A percentile compares a stretch with the other conserved stretches of the same genome.
Conservation (phyloP, 1,140 invertebrate genomes). For the Caerostris darwini region DNA sequence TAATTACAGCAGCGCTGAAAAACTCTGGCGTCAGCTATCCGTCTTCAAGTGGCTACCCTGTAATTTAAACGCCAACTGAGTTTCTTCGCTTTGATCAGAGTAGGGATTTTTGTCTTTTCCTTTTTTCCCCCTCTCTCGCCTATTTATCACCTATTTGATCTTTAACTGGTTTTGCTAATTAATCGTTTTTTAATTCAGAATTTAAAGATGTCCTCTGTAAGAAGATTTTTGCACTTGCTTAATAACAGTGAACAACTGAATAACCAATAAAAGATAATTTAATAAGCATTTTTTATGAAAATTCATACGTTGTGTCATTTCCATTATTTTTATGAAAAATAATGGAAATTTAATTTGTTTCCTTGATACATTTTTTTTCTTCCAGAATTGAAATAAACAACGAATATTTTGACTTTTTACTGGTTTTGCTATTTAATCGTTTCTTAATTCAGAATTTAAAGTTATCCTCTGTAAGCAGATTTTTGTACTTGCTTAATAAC, state of each 20-base stretch:
- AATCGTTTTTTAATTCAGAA: neutral
- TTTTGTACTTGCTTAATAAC: too few species aligned
- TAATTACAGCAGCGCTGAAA: conserved; percentile 77
- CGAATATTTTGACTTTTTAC: neutral
- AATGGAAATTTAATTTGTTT: too few species aligned
- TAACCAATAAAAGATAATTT: too few species aligned
- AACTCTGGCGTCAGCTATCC: conserved; percentile 73
- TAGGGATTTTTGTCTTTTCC: conserved; percentile 38
- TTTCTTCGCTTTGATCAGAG: neutral
- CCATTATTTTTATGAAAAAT: too few species aligned
- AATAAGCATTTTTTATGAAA: too few species aligned
- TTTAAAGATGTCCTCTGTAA: too few species aligned
- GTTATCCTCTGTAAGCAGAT: too few species aligned
- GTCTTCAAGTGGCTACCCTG: conserved; percentile 66
- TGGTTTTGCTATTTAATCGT: neutral
- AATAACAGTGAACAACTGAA: too few species aligned
- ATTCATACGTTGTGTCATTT: too few species aligned
- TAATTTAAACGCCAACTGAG: conserved; percentile 73
- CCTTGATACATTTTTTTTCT: too few species aligned
- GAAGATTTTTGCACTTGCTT: too few species aligned
- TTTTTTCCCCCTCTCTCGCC: neutral
- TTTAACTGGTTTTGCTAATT: neutral
- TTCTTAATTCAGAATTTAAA: neutral
- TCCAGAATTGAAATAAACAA: too few species aligned
- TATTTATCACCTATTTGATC: conserved; percentile 2